Percentiles rank a stretch among this genome's conserved stretches.
phyloP scores from a whole-genome alignment of 2,113 vertebrate species.

The Cephalopterus ornatus region DNA sequence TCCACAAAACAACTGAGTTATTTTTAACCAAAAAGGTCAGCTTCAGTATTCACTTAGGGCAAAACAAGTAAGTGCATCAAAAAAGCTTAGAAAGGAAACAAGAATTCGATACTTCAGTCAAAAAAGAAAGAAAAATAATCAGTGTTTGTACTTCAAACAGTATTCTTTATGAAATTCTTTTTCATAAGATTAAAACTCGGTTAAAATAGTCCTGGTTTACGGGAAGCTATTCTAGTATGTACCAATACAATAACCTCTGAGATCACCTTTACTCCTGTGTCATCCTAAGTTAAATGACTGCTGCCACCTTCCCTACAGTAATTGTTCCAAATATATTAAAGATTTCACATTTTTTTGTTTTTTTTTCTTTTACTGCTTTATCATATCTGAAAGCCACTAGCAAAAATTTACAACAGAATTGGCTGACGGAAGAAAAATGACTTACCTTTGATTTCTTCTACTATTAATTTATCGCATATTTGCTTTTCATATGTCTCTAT shows the following conservation, averaged over 20 bases:
- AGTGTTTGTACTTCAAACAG: neutral
- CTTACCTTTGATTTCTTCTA: slow-evolving; percentile 81
- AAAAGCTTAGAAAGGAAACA: neutral
- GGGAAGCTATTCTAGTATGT: neutral
- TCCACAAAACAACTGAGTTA: neutral
- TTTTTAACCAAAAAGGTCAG: neutral
- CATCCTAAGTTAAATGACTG: neutral
- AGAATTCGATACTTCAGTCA: neutral
- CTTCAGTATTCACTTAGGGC: neutral
- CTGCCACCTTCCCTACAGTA: neutral
- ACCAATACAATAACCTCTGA: neutral
- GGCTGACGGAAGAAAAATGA: neutral
- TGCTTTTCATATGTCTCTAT: slow-evolving; percentile 78
- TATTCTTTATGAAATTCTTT: neutral
- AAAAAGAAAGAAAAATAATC: neutral
- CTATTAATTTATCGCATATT: slow-evolving; percentile 79
- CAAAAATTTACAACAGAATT: neutral
- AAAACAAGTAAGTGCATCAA: neutral
- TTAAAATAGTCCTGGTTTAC: neutral
- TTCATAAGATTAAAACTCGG: neutral
- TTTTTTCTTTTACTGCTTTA: neutral
- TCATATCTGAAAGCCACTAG: neutral
- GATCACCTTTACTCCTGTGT: neutral
- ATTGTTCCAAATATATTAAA: neutral
- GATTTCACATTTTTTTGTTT: neutral